Percentiles rank a stretch among this genome's conserved stretches.
phyloP scores from a whole-genome alignment of 2,888 invertebrate genomes.

The Meloe dianella region DNA sequence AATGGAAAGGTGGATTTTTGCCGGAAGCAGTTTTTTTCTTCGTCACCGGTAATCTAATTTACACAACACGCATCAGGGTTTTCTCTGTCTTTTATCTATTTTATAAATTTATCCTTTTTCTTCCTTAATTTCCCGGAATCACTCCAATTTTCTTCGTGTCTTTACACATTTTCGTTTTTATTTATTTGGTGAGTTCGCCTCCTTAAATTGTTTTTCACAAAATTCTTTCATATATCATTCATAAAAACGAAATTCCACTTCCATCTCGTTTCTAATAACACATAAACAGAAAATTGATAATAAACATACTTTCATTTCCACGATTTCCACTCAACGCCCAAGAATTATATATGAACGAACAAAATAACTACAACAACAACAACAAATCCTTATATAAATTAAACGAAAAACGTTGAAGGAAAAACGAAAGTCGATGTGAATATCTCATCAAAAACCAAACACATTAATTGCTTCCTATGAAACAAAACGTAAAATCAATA shows the following conservation, averaged over 20 bases:
- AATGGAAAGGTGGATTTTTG: constrained; percentile 36
- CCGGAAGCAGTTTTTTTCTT: constrained; percentile 37
- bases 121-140: constrained; percentile 42
- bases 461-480: constrained; percentile 20
- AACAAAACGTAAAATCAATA: constrained; percentile 23
- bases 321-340: constrained; percentile 7
- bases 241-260: constrained; percentile 24
- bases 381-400: neutral
- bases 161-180: constrained; percentile 40
- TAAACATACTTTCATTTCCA: constrained; percentile 19
- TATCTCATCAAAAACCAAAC: constrained; percentile 3
- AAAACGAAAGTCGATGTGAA: neutral
- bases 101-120: constrained; percentile 44
- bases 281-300: constrained; percentile 25
- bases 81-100: constrained; percentile 44
- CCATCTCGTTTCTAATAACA: constrained; percentile 18
- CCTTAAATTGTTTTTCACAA: constrained; percentile 29
- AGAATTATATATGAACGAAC: neutral
- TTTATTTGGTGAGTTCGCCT: constrained; percentile 29
- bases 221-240: constrained; percentile 30
- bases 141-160: constrained; percentile 43
- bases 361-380: neutral
- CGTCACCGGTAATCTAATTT: constrained; percentile 45
- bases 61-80: constrained; percentile 42
- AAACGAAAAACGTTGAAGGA: neutral